These are phyloP conservation scores for Mesoligia furuncula DNA, from an alignment of 2,888 invertebrate species.

Conservation along the genomic window DNA sequence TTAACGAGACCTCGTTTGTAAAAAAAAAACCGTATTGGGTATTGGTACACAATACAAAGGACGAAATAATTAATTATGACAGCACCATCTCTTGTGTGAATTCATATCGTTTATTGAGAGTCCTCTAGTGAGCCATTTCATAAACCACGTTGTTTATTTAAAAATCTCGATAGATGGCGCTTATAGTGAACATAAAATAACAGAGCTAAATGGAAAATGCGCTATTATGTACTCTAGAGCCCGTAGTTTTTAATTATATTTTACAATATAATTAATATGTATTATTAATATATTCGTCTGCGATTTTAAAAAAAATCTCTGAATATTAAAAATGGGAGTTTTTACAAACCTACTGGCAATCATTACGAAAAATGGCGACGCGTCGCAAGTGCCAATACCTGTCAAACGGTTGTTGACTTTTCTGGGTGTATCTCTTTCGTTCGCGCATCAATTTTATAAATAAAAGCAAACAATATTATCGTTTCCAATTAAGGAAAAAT, in stretches of 20 bases:
- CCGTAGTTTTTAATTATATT: too few relatives aligned
- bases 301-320: background rate
- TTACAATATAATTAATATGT: too few relatives aligned
- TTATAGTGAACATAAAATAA: too few relatives aligned
- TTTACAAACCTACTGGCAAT: constrained; percentile 60
- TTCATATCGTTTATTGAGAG: background rate
- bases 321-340: constrained; percentile 38
- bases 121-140: background rate
- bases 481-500: constrained; percentile 29
- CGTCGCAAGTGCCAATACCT: constrained; percentile 70
- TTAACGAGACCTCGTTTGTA: background rate
- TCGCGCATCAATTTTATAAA: constrained; percentile 51
- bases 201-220: too few relatives aligned
- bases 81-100: constrained; percentile 23
- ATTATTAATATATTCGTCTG: too few relatives aligned
- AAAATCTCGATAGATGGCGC: constrained; percentile 16
- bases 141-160: constrained; percentile 1
- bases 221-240: too few relatives aligned
- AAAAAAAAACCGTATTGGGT: background rate
- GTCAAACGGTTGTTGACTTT: constrained; percentile 89
- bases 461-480: constrained; percentile 37
- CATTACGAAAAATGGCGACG: constrained; percentile 74
- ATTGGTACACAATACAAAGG: background rate
- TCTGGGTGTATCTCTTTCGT: constrained; percentile 71
- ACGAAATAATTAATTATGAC: background rate